Conservation (phyloP, 2,797 vertebrate species). For the Danio choprae region DNA sequence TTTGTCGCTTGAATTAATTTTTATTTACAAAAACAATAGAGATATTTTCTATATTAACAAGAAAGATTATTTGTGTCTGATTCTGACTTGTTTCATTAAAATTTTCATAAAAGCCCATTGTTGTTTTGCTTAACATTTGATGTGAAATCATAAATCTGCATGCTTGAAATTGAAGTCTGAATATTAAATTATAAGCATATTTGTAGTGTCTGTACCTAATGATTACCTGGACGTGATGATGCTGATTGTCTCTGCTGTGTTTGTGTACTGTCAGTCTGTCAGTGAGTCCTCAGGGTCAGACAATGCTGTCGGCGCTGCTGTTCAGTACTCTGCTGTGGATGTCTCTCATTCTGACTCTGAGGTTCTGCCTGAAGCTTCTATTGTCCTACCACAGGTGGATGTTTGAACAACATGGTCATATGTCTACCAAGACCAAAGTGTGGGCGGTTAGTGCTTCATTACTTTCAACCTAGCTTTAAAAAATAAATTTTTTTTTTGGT, state of each 20-base stretch:
- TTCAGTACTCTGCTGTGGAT: constrained; percentile 91
- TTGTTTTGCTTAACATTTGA: neutral
- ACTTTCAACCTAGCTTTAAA: neutral
- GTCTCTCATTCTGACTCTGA: constrained; percentile 88
- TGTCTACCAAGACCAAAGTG: constrained; percentile 88
- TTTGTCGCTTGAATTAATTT: no score
- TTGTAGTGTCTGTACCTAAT: neutral
- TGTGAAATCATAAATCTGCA: neutral
- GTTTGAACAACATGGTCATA: constrained; percentile 84
- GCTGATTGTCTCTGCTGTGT: neutral
- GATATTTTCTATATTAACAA: no score
- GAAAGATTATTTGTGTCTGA: no score
- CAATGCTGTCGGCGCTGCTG: constrained; percentile 82
- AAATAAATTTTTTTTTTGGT: neutral
- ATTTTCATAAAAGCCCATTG: neutral
- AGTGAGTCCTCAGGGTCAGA: constrained; percentile 82
- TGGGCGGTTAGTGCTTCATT: constrained; percentile 85
- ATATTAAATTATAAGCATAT: neutral
- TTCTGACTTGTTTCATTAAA: no score
- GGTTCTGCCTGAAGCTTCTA: constrained; percentile 87
- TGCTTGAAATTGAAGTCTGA: neutral
- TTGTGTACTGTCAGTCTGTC: constrained; percentile 45
- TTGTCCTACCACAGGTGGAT: constrained; percentile 93
- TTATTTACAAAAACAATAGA: no score
- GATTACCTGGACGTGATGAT: neutral